Evolutionary conservation across 2,113 vertebrate species (phyloP).

Genomic region (Herpetotheres cachinnans): DNA sequence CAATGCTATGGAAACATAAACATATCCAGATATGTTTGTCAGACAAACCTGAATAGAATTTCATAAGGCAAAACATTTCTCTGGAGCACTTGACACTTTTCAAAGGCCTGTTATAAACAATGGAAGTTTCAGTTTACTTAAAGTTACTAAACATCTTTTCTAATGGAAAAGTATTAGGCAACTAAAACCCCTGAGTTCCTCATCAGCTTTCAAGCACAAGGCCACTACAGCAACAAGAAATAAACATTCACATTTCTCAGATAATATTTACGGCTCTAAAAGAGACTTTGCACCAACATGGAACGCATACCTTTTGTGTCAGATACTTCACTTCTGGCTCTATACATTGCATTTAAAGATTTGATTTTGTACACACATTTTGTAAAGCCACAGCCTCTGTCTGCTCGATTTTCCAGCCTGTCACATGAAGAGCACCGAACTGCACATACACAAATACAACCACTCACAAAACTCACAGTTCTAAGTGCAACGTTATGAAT

Average conservation of each 20-base stretch:
- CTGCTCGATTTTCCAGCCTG: neutral
- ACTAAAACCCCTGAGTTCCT: neutral
- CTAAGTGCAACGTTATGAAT: rapidly evolving
- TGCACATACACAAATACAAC: rapidly evolving
- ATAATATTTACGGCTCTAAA: neutral
- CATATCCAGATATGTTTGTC: conserved; percentile 40
- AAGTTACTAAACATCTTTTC: conserved; percentile 51
- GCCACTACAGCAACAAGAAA: neutral
- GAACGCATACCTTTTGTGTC: rapidly evolving
- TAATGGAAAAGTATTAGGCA: conserved; percentile 66
- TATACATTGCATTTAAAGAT: neutral
- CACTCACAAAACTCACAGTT: neutral
- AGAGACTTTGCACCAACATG: neutral
- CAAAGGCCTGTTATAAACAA: conserved; percentile 56
- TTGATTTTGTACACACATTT: neutral
- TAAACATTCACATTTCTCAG: conserved; percentile 34
- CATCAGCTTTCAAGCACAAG: conserved; percentile 14
- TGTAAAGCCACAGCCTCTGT: neutral
- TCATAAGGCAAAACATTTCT: conserved; percentile 49
- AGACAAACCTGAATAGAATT: conserved; percentile 60
- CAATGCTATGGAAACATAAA: conserved; percentile 47
- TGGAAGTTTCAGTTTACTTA: conserved; percentile 60
- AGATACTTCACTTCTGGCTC: neutral
- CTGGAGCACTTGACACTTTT: conserved; percentile 56
- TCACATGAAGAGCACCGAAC: neutral